phyloP scores from a whole-genome alignment of 2,797 vertebrate genomes.

The Takifugu rubripes region DNA sequence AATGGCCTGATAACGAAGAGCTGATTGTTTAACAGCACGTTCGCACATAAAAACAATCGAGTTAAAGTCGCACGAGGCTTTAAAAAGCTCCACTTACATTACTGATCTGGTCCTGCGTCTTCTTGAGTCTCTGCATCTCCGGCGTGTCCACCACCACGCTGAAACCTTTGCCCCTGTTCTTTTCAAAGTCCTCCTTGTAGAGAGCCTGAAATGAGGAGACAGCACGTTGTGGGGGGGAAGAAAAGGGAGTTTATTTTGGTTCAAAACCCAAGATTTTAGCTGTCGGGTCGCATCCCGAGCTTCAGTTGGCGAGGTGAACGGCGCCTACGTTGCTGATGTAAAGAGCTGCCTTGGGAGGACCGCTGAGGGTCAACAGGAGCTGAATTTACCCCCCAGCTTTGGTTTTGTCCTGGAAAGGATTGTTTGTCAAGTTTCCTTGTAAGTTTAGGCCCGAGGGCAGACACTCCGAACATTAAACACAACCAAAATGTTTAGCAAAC shows the following conservation, averaged over 20 bases:
- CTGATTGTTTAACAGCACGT: too few relatives aligned
- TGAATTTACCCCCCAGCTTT: too few relatives aligned
- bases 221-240: too few relatives aligned
- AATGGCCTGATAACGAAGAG: too few relatives aligned
- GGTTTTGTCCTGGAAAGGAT: neutral
- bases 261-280: too few relatives aligned
- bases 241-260: too few relatives aligned
- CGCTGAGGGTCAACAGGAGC: too few relatives aligned
- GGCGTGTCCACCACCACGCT: conserved; percentile 91
- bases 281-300: too few relatives aligned
- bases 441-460: neutral
- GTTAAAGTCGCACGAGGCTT: neutral
- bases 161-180: conserved; percentile 92
- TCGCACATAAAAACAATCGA: too few relatives aligned
- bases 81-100: conserved; percentile 74
- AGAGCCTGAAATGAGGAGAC: conserved; percentile 72
- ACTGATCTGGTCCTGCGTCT: conserved; percentile 96
- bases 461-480: conserved; percentile 14
- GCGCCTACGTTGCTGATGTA: too few relatives aligned
- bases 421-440: neutral
- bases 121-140: conserved; percentile 91
- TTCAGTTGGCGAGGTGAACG: too few relatives aligned
- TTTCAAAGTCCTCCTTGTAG: conserved; percentile 95
- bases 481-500: conserved; percentile 43
- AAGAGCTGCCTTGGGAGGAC: too few relatives aligned